Evolutionary conservation across 1,140 invertebrate genomes (phyloP).

Genomic region (Drosophila busckii): DNA sequence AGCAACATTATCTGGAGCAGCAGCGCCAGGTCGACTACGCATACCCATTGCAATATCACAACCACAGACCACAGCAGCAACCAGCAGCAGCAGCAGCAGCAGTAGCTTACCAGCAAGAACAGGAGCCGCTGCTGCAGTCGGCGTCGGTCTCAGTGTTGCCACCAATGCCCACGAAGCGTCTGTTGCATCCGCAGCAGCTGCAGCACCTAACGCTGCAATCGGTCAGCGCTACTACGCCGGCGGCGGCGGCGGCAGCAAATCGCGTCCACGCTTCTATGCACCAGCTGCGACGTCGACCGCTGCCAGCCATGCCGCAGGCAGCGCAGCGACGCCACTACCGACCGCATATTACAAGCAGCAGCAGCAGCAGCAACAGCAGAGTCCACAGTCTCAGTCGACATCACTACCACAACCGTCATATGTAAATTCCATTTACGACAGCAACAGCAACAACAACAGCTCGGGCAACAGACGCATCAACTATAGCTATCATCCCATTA

Average conservation of each 20-base stretch:
- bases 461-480: conserved; percentile 82
- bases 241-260: conserved; percentile 31
- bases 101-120: conserved; percentile 39
- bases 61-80: conserved; percentile 50
- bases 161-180: conserved; percentile 79
- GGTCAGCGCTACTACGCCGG: conserved; percentile 25
- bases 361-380: conserved; percentile 21
- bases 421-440: conserved; percentile 52
- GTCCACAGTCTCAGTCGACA: conserved; percentile 49
- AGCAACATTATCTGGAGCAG: conserved; percentile 15
- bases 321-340: conserved; percentile 51
- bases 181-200: conserved; percentile 35
- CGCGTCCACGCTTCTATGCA: conserved; percentile 67
- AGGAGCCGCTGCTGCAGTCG: conserved; percentile 38
- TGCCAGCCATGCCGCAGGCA: conserved; percentile 11
- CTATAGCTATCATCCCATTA: conserved; percentile 91
- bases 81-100: conserved; percentile 28
- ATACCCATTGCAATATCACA: conserved; percentile 33
- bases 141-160: conserved; percentile 40
- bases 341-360: conserved; percentile 42
- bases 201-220: conserved; percentile 47
- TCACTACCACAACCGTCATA: conserved; percentile 45
- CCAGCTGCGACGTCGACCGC: conserved; percentile 36
- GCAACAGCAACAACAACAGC: conserved; percentile 11
- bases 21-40: conserved; percentile 40